These are phyloP conservation scores for Platysteira castanea DNA, from an alignment of 2,113 vertebrate genomes.

Conservation along the genomic window DNA sequence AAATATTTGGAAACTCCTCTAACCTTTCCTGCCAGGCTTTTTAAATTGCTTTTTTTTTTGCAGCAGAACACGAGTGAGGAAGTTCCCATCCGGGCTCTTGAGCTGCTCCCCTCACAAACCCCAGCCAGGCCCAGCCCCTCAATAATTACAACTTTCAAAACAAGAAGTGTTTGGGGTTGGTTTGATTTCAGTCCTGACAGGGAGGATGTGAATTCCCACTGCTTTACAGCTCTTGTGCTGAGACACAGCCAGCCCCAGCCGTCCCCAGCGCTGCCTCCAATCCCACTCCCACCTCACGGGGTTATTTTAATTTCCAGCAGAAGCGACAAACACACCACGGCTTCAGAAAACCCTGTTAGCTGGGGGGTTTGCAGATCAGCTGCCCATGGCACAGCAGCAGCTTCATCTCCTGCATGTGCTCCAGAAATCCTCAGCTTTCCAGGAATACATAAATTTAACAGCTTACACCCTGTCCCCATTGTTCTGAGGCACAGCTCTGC, in stretches of 20 bases:
- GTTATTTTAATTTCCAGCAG: neutral
- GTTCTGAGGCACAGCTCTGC: neutral
- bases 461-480: neutral
- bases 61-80: accelerated
- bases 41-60: neutral
- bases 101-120: neutral
- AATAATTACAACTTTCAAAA: neutral
- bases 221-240: neutral
- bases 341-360: neutral
- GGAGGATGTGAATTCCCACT: neutral
- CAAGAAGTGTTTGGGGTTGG: neutral
- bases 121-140: neutral
- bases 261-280: neutral
- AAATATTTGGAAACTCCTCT: neutral
- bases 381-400: neutral
- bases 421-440: neutral
- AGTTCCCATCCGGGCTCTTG: neutral
- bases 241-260: neutral
- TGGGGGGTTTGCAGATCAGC: neutral
- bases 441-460: accelerated
- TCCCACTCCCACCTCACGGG: neutral
- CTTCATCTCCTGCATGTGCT: neutral
- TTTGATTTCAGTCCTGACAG: neutral
- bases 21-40: neutral
- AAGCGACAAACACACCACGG: neutral